Evolutionary conservation across 2,888 invertebrate genomes (phyloP).

Genomic region (Orchesellides sinensis): DNA sequence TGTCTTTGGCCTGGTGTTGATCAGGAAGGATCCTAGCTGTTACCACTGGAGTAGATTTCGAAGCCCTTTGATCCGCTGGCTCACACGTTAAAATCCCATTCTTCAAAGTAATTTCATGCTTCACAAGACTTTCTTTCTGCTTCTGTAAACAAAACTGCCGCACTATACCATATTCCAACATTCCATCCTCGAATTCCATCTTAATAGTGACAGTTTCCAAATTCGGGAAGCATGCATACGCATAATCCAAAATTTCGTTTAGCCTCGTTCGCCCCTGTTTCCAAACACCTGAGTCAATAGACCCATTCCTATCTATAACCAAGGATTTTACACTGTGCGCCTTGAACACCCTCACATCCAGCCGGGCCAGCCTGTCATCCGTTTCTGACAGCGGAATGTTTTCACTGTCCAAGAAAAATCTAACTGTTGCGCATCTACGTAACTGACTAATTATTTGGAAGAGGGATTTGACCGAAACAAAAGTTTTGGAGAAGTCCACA

Average conservation of each 20-base stretch:
- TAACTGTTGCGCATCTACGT: conserved; percentile 2
- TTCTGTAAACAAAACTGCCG: background rate
- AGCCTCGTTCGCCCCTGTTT: background rate
- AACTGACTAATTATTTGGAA: conserved; percentile 20
- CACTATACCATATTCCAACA: background rate
- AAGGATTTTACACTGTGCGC: too few species aligned
- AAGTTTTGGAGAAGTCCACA: background rate
- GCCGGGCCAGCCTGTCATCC: background rate
- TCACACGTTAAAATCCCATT: background rate
- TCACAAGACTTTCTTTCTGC: background rate
- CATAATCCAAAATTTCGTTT: background rate
- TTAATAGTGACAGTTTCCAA: background rate
- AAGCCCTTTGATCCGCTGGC: too few species aligned
- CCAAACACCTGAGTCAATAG: background rate
- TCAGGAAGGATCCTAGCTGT: too few species aligned
- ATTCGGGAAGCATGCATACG: background rate
- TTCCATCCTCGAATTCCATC: background rate
- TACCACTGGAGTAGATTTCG: too few species aligned
- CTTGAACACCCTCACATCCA: too few species aligned
- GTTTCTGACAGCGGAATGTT: background rate
- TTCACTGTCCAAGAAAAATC: background rate
- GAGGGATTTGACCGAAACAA: background rate
- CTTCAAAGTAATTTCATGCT: conserved; percentile 6
- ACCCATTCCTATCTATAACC: background rate
- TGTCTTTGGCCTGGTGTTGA: too few species aligned